These are phyloP conservation scores for Synergus japonicus DNA, from an alignment of 2,888 invertebrate genomes.

Conservation along the genomic window DNA sequence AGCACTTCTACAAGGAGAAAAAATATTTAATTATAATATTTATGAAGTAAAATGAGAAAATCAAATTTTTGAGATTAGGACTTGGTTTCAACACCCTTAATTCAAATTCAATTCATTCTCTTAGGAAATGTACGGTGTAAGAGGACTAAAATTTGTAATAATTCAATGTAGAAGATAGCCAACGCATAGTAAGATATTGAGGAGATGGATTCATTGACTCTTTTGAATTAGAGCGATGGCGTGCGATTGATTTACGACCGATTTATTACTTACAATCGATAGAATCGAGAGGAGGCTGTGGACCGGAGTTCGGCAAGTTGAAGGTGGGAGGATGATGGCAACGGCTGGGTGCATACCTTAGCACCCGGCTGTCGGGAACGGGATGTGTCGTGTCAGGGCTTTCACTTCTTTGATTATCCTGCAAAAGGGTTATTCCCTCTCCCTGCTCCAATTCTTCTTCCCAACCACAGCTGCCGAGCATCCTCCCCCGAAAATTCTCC, in stretches of 20 bases:
- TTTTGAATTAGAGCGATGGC: neutral
- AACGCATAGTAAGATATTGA: neutral
- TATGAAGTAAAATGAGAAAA: too few relatives aligned
- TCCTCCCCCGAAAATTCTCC: slow-evolving; percentile 73
- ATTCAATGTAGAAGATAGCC: neutral
- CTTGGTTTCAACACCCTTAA: too few relatives aligned
- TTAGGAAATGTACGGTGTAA: too few relatives aligned
- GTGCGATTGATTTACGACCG: slow-evolving; percentile 4
- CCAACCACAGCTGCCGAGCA: slow-evolving; percentile 75
- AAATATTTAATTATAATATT: too few relatives aligned
- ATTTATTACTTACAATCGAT: slow-evolving; percentile 73
- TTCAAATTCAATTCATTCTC: too few relatives aligned
- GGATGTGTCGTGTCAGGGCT: slow-evolving; percentile 73
- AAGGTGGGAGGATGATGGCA: slow-evolving; percentile 73
- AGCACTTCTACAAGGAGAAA: too few relatives aligned
- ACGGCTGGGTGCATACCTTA: slow-evolving; percentile 76
- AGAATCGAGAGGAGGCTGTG: slow-evolving; percentile 73
- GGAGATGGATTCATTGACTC: neutral
- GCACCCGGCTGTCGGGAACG: slow-evolving; percentile 75
- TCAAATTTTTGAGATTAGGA: too few relatives aligned
- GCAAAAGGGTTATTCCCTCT: slow-evolving; percentile 59
- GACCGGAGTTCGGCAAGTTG: slow-evolving; percentile 72
- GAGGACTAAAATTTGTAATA: neutral
- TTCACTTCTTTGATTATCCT: slow-evolving; percentile 68
- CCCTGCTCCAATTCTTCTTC: slow-evolving; percentile 74